Percentiles rank a stretch among this genome's conserved stretches.
Conservation (phyloP, 2,888 invertebrate genomes). For the Chirona hameri region DNA sequence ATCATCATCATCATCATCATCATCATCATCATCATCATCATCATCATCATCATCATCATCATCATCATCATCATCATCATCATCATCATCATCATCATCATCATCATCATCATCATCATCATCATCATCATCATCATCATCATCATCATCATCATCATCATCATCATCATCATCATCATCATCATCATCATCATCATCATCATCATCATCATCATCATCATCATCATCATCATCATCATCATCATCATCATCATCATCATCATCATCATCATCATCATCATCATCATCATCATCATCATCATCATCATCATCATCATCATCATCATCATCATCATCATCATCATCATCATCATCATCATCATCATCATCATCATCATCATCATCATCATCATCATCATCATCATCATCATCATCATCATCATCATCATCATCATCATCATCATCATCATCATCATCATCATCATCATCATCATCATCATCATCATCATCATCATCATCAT, state of each 20-base stretch:
- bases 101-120: slow-evolving; percentile 22
- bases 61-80: slow-evolving; percentile 22
- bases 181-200: slow-evolving; percentile 22
- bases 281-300: slow-evolving; percentile 5
- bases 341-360: slow-evolving; percentile 22
- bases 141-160: slow-evolving; percentile 22
- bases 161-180: slow-evolving; percentile 22
- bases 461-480: slow-evolving; percentile 22
- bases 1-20: slow-evolving; percentile 22
- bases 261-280: slow-evolving; percentile 22
- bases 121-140: slow-evolving; percentile 22
- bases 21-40: slow-evolving; percentile 22
- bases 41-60: slow-evolving; percentile 22
- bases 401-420: slow-evolving; percentile 22
- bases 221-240: slow-evolving; percentile 22
- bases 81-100: slow-evolving; percentile 5
- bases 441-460: slow-evolving; percentile 22
- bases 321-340: not conserved
- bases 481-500: slow-evolving; percentile 22
- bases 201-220: slow-evolving; percentile 22
- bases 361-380: slow-evolving; percentile 22
- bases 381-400: slow-evolving; percentile 22
- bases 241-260: slow-evolving; percentile 22
- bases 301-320: slow-evolving; percentile 22
- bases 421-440: slow-evolving; percentile 22